Percentiles rank a stretch among this genome's conserved stretches.
phyloP scores from a whole-genome alignment of 2,797 vertebrate species.

The Margarornis squamiger region DNA sequence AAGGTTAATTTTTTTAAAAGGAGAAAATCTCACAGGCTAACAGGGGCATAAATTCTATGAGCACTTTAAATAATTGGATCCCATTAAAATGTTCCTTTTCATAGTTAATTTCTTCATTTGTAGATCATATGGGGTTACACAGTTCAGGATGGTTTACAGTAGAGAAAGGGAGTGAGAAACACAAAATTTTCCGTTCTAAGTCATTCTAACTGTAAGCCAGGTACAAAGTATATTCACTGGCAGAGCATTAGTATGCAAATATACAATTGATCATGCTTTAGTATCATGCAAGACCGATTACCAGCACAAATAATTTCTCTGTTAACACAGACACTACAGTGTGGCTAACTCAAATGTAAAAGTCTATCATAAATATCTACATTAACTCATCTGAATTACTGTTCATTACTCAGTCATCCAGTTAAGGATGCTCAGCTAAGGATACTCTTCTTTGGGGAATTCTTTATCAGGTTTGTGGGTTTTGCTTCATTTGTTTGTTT shows the following conservation, averaged over 20 bases:
- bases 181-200: neutral
- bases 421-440: neutral
- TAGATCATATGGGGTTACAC: neutral
- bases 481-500: neutral
- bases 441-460: neutral
- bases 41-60: neutral
- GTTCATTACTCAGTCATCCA: neutral
- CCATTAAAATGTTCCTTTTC: neutral
- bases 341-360: neutral
- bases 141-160: neutral
- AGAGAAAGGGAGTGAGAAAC: neutral
- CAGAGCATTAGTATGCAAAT: neutral
- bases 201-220: neutral
- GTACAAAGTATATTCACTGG: neutral
- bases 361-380: neutral
- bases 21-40: neutral
- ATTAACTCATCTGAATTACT: neutral
- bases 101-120: neutral
- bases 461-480: neutral
- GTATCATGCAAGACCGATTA: neutral
- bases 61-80: neutral
- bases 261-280: rapidly evolving
- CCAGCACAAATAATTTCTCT: neutral
- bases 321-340: neutral
- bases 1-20: neutral